These are phyloP conservation scores for Toxotes lorentzi DNA, from an alignment of 2,797 vertebrate species.

Conservation along the genomic window DNA sequence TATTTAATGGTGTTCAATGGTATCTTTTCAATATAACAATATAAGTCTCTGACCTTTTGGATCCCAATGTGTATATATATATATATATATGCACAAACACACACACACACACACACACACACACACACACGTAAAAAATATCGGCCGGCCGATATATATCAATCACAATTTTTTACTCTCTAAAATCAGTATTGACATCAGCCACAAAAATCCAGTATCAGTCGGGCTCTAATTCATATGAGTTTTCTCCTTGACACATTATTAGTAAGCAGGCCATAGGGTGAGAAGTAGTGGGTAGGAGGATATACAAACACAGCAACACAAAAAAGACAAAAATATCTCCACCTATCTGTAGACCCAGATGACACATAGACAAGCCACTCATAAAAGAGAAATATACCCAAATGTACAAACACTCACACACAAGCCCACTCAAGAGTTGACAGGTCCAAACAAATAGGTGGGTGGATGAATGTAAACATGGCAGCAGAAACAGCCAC, in stretches of 20 bases:
- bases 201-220: no score
- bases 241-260: background rate
- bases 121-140: no score
- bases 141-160: no score
- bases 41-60: no score
- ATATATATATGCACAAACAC: no score
- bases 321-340: background rate
- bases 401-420: conserved; percentile 11
- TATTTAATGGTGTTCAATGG: no score
- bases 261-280: background rate
- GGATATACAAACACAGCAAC: conserved; percentile 6
- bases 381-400: conserved; percentile 13
- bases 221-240: background rate
- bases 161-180: no score
- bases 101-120: no score
- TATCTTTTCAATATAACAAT: no score
- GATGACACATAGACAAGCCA: conserved; percentile 3
- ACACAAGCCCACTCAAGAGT: conserved; percentile 40
- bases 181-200: no score
- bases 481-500: conserved; percentile 27
- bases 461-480: conserved; percentile 59
- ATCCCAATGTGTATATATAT: no score
- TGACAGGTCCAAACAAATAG: conserved; percentile 42
- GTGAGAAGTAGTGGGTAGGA: conserved; percentile 14
- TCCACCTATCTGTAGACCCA: conserved; percentile 25